Conservation (phyloP, 2,888 invertebrate species). For the Zeuzera pyrina region DNA sequence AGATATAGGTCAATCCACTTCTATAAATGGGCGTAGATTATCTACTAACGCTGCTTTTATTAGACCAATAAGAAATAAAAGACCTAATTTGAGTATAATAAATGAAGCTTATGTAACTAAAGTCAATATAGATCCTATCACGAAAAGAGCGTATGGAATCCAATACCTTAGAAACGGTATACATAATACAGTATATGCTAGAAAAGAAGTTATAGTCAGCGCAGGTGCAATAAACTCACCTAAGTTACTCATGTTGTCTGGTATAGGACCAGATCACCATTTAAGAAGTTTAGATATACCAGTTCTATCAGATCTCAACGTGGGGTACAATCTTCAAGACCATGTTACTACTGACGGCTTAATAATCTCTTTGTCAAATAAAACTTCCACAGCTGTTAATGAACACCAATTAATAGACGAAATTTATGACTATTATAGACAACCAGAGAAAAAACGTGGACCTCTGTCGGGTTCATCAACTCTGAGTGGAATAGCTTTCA, state of each 20-base stretch:
- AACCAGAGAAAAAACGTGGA: conserved; percentile 49
- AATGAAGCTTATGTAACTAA: conserved; percentile 69
- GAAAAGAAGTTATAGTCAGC: conserved; percentile 76
- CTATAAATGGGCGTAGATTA: conserved; percentile 71
- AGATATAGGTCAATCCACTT: conserved; percentile 75
- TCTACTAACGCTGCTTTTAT: conserved; percentile 79
- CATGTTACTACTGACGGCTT: conserved; percentile 79
- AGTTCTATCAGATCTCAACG: conserved; percentile 76
- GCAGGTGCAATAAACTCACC: conserved; percentile 76
- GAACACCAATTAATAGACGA: conserved; percentile 49
- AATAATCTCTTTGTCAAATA: conserved; percentile 56
- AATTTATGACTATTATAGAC: conserved; percentile 50
- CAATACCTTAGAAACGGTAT: conserved; percentile 52
- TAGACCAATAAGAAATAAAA: conserved; percentile 72
- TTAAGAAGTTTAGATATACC: conserved; percentile 63
- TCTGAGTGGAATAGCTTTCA: conserved; percentile 73
- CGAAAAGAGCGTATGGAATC: conserved; percentile 60
- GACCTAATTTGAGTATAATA: conserved; percentile 65
- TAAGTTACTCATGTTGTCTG: conserved; percentile 76
- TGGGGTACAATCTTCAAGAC: conserved; percentile 83
- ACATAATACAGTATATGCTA: conserved; percentile 52
- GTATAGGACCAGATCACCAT: conserved; percentile 75
- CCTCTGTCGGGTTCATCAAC: conserved; percentile 71
- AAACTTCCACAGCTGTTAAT: conserved; percentile 60
- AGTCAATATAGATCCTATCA: conserved; percentile 72